A percentile compares a stretch with the other conserved stretches of the same genome.
phyloP scores from a whole-genome alignment of 2,888 invertebrate genomes.

The Ormia ochracea region DNA sequence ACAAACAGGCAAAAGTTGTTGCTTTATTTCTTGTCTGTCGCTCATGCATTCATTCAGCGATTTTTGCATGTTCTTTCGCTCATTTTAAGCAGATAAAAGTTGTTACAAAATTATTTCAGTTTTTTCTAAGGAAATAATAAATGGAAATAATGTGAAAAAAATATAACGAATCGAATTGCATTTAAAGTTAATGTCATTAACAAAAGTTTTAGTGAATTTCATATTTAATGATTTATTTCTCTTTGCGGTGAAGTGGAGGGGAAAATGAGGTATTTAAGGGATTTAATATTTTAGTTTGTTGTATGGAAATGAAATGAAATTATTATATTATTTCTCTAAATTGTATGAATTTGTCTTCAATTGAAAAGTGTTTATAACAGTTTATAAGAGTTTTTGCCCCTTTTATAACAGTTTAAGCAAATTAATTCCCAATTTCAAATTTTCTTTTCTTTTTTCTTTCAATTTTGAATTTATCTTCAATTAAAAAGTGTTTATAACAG shows the following conservation, averaged over 20 bases:
- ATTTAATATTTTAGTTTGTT: conserved; percentile 23
- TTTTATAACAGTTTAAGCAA: too few relatives aligned
- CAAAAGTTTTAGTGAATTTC: conserved; percentile 37
- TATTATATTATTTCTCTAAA: too few relatives aligned
- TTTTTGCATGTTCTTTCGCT: conserved; percentile 13
- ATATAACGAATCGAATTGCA: conserved; percentile 20
- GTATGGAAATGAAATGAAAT: too few relatives aligned
- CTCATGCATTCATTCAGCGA: neutral
- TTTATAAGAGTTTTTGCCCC: too few relatives aligned
- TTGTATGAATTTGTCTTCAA: too few relatives aligned
- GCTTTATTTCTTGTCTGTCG: neutral
- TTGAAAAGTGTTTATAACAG: too few relatives aligned
- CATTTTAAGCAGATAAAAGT: conserved; percentile 39
- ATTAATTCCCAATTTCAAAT: too few relatives aligned
- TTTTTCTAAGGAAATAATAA: neutral
- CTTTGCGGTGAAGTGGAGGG: neutral
- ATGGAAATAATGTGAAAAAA: conserved; percentile 20
- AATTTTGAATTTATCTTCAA: too few relatives aligned
- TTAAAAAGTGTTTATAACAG: too few relatives aligned
- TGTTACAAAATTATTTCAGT: conserved; percentile 13
- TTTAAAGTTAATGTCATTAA: conserved; percentile 52
- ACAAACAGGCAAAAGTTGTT: conserved; percentile 33
- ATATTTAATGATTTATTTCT: conserved; percentile 27
- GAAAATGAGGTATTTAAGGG: neutral
- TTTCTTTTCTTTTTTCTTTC: too few relatives aligned